Conservation (phyloP, 2,888 invertebrate genomes). For the Platycheirus rosarum region DNA sequence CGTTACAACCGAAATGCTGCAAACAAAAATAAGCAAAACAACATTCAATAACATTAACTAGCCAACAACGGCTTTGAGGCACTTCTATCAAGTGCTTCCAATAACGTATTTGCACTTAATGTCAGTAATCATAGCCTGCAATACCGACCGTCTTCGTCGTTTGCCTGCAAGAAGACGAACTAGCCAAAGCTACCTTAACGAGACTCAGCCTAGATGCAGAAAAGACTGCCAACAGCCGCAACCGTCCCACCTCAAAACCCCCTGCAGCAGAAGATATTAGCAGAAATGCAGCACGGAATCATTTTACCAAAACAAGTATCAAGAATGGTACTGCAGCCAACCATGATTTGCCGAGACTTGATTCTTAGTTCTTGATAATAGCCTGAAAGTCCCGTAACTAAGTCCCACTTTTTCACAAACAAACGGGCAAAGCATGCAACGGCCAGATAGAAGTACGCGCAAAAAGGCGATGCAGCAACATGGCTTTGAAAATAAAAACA, state of each 20-base stretch:
- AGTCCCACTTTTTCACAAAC: slow-evolving; percentile 81
- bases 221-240: not conserved
- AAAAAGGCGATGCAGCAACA: slow-evolving; percentile 53
- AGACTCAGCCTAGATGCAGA: slow-evolving; percentile 46
- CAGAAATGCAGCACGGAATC: slow-evolving; percentile 43
- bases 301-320: slow-evolving; percentile 61
- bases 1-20: slow-evolving; percentile 35
- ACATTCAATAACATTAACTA: slow-evolving; percentile 56
- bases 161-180: slow-evolving; percentile 32
- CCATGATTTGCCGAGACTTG: slow-evolving; percentile 62
- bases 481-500: slow-evolving; percentile 9
- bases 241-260: slow-evolving; percentile 2
- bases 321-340: slow-evolving; percentile 49
- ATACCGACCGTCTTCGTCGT: slow-evolving; percentile 18
- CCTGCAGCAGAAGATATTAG: slow-evolving; percentile 20
- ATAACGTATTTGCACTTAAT: slow-evolving; percentile 62
- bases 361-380: slow-evolving; percentile 69
- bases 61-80: slow-evolving; percentile 26
- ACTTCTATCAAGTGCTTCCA: slow-evolving; percentile 54
- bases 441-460: not conserved
- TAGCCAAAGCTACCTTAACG: slow-evolving; percentile 56
- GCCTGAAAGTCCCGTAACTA: slow-evolving; percentile 81
- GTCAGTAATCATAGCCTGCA: slow-evolving; percentile 50
- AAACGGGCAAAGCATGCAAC: slow-evolving; percentile 40
- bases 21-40: slow-evolving; percentile 8